Conservation (phyloP, 2,113 vertebrate species). For the Corythoichthys intestinalis region DNA sequence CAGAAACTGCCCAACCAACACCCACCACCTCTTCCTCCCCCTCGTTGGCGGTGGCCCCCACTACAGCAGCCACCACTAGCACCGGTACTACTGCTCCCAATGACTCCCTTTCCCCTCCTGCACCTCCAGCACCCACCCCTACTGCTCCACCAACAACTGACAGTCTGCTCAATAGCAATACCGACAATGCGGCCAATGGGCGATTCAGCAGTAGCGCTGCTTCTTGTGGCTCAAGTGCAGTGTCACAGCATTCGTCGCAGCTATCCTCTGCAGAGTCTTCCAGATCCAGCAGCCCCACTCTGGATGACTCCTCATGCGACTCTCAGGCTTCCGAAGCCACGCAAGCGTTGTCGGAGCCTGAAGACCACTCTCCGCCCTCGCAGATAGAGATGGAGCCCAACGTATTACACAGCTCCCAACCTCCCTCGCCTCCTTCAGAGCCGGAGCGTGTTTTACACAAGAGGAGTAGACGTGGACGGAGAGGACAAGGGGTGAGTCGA, state of each 20-base stretch:
- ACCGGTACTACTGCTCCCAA: conserved; percentile 34
- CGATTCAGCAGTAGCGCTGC: conserved; percentile 85
- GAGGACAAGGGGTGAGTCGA: conserved; percentile 68
- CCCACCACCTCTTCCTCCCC: conserved; percentile 45
- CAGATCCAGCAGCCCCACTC: conserved; percentile 91
- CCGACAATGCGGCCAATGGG: conserved; percentile 77
- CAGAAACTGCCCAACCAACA: conserved; percentile 50
- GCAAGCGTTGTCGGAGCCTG: conserved; percentile 80
- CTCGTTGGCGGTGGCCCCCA: conserved; percentile 43
- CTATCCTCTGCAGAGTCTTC: conserved; percentile 95
- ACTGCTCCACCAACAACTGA: conserved; percentile 37
- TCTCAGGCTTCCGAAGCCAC: conserved; percentile 94
- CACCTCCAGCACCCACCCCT: conserved; percentile 54
- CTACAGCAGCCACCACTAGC: conserved; percentile 36
- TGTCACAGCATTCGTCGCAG: conserved; percentile 96
- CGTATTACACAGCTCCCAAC: conserved; percentile 72
- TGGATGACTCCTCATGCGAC: conserved; percentile 91
- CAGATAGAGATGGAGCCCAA: conserved; percentile 65
- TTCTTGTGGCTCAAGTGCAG: conserved; percentile 90
- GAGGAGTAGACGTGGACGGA: conserved; percentile 74
- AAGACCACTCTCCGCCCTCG: conserved; percentile 72
- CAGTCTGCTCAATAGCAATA: conserved; percentile 61
- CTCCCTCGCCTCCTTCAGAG: conserved; percentile 80
- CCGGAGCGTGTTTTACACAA: conserved; percentile 68
- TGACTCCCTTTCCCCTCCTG: conserved; percentile 61